Base-by-base conservation (phyloP, 2,888 invertebrate genomes). In the Priocnemis perturbator region DNA sequence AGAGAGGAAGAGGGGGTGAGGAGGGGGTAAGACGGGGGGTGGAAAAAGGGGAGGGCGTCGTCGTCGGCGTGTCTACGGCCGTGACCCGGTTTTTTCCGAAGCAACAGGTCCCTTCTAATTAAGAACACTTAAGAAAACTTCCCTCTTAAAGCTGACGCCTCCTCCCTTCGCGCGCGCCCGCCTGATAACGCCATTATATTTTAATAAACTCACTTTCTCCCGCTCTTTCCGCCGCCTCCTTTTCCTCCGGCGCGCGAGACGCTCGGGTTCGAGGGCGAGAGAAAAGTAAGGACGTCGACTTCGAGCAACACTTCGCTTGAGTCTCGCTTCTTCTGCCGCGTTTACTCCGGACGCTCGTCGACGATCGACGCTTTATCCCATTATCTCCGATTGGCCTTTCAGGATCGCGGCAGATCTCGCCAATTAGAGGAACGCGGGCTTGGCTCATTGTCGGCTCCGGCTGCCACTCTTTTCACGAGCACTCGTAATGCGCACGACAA, bases 101-200 rank as follows among this genome's bases (percentile, higher is more conserved):
- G 89, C 89, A 89, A 89, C 89, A 89, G 89, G 89, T 89, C 83
- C 85, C 87, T 87, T 89, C 89, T 89, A 89, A 89, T 89, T 89
- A 89, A 89, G 89, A 89, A 89, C 89, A 88, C 89, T 89, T 89
- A 89, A 89, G 89, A 89, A 89, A 89, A 89, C 89, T 89, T 89
- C 85, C 85, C 88, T 88, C 88, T 89, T 88, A 87, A 88, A 89
- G 89, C 87, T 85, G 86, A 87, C 87, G 88, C 88, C 86, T 84
- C 83, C 37, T 83, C 85, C 82, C 83, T 81, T 72, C 82, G 72
- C 73, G 73, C 50, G 63, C 68, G 23, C 69, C 64, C 73, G 50
- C 50, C 84, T 87, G 88, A 89, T 88, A 87, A 87, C 83, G 85
- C 86, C 83, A 87, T 89, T 88, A 89, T 87, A 86, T 89, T 89